These are phyloP conservation scores for Pitta sordida DNA, from an alignment of 2,113 vertebrate genomes.

Conservation along the genomic window DNA sequence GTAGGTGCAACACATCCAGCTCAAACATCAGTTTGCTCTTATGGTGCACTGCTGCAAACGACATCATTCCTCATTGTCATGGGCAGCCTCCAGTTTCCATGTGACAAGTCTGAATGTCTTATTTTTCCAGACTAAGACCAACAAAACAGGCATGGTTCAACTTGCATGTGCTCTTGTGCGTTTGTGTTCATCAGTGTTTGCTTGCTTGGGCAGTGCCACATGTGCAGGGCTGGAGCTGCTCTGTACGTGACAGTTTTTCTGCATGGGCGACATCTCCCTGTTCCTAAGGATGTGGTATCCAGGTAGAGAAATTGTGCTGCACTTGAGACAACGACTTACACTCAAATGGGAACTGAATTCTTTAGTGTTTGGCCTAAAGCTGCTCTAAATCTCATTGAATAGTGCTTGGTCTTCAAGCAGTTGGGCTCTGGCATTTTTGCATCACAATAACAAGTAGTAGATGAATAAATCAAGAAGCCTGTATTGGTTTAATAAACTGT, in stretches of 20 bases:
- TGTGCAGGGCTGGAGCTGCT: not conserved
- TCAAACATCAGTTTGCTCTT: not conserved
- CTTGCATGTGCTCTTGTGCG: not conserved
- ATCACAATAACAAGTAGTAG: not conserved
- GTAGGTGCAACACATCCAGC: not conserved
- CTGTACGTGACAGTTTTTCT: not conserved
- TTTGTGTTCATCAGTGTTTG: not conserved
- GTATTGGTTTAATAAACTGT: not conserved
- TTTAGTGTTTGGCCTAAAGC: not conserved
- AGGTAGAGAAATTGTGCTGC: not conserved
- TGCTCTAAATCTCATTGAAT: not conserved
- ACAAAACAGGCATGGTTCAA: not conserved
- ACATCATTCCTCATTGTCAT: not conserved
- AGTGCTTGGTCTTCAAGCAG: not conserved
- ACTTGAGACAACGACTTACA: not conserved
- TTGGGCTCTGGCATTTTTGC: not conserved
- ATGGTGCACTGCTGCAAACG: not conserved
- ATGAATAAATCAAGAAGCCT: not conserved
- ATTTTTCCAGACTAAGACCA: not conserved
- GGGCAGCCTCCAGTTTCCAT: not conserved
- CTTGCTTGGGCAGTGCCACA: not conserved
- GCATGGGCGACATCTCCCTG: not conserved
- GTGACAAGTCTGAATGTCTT: not conserved
- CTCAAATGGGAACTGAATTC: not conserved
- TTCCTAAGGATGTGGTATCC: not conserved